Base-by-base conservation (phyloP, 2,888 invertebrate genomes). In the Dasysyrphus tricinctus region DNA sequence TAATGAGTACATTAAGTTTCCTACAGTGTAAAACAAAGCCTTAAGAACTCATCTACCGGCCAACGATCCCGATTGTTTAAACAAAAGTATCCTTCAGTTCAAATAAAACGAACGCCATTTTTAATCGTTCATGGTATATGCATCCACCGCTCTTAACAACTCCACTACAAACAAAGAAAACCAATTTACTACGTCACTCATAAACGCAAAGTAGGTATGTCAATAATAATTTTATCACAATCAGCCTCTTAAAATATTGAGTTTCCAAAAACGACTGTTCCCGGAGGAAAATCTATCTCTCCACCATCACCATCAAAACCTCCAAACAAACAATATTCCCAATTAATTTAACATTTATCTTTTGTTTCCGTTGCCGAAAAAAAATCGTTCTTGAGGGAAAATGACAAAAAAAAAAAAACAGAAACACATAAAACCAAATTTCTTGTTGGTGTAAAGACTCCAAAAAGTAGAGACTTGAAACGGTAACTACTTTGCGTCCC, bases 321-420 rank as follows among this genome's bases (percentile, higher is more conserved):
- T 12, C 12, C 42, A 34, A 39, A 29, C 47, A 57, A 57, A 57
- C 32, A 56, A 56, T 57, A 72, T 59, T 65, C 67, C 78, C 85
- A 86, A 78, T 86, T 86, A 86, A 86, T 82, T 86, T 86, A 78
- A 51, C 85, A 81, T 81, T 78, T 82, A 86, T 78, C 85, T 81
- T 79, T 56, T 24, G 73, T 61, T 69, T 77, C 65, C 54, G 39
- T 80, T 67, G 16, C 57, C 19, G 34, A 47, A 32, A 80, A 72
- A 65, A 84, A 75, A 42, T 59, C 42, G 2, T 5, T 24, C 9
- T 42, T 34, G 3, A 47, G 12, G 24, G 34, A 16, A 29, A 44
- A 77, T 24, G 24, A 3, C 16, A 67, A 51, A 80, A 11, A 39
- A 39, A 11, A 47, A 39, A 37, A 19, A 39, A 37, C 74, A 63